Evolutionary conservation across 2,888 invertebrate genomes (phyloP).

Genomic region (Apodemia zela): DNA sequence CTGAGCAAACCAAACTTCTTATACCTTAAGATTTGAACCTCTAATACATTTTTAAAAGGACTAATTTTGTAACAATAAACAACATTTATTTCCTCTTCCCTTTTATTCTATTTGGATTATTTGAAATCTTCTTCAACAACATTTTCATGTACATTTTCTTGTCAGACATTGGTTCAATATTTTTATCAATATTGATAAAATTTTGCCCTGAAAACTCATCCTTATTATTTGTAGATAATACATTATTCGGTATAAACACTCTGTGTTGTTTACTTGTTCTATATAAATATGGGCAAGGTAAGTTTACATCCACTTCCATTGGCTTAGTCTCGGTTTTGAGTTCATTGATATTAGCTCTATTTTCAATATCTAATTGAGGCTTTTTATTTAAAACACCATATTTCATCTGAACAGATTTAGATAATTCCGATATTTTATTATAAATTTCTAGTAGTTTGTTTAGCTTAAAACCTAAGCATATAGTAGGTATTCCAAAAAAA

Average conservation of each 20-base stretch:
- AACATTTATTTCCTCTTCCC: constrained; percentile 34
- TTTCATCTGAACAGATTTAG: constrained; percentile 36
- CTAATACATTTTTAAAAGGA: too few species aligned
- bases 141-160: constrained; percentile 56
- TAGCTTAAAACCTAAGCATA: constrained; percentile 59
- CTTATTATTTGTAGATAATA: constrained; percentile 28
- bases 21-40: too few species aligned
- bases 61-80: not conserved
- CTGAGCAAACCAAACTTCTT: too few species aligned
- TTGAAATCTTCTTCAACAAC: constrained; percentile 61
- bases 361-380: constrained; percentile 12
- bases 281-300: constrained; percentile 55
- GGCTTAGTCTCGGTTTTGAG: constrained; percentile 27
- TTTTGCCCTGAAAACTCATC: constrained; percentile 55
- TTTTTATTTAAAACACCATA: not conserved
- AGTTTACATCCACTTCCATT: constrained; percentile 27
- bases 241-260: constrained; percentile 52
- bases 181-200: constrained; percentile 48
- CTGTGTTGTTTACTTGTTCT: constrained; percentile 55
- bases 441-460: constrained; percentile 41
- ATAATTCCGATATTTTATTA: constrained; percentile 41
- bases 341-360: constrained; percentile 22
- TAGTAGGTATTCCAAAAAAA: constrained; percentile 64
- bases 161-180: constrained; percentile 32
- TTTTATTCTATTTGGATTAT: constrained; percentile 62